Evolutionary conservation across 2,888 invertebrate genomes (phyloP), one percentile per base, ranked within the genome.

Genomic region (Stenurella melanura): DNA sequence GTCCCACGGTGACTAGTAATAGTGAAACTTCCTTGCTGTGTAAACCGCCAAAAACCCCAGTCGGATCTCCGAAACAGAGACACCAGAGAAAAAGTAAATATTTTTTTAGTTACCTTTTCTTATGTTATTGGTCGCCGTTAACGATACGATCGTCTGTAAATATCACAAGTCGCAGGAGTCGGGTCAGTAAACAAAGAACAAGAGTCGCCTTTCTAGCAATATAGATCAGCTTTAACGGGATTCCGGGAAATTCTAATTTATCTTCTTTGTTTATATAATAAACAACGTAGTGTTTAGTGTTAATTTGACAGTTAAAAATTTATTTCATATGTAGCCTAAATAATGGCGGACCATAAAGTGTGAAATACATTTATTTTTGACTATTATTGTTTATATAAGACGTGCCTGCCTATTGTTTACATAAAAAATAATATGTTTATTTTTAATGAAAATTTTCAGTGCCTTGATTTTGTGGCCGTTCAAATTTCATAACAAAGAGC

Each of bases 41-140:
- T 74, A 92, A 92, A 86, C 92, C 92, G 42, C 92, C 92, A 15
- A 92, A 91, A 87, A 92, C 92, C 58, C 92, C 92, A 68, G 90
- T 91, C 69, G 91, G 88, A 61, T 89, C 89, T 5, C 89, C 91
- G 26, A 90, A 91, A 77, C 90, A 88, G 83, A 91, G 90, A 82
- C 89, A 84, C 57, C 75, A 81, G 86, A 91, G 91, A 81, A 87
- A 87, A 87, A 84, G 87, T 88, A 88, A 85, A 80, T 83, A 78
- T 67, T 67, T 18, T 42, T 71, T 42, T 34, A 38, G 61, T 30
- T n/a, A 30, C 61, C 61, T 60, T 60, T 70, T 70, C 42, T 54
- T 70, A 21, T 70, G 38, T 60, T 60, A 70, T 60, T 60, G 57
- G 26, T 26, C 15, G 57, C 7, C 38, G 12, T 12, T 34, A 30